These are phyloP conservation scores for Stenotaenia linearis DNA, from an alignment of 2,888 invertebrate species.

Conservation along the genomic window DNA sequence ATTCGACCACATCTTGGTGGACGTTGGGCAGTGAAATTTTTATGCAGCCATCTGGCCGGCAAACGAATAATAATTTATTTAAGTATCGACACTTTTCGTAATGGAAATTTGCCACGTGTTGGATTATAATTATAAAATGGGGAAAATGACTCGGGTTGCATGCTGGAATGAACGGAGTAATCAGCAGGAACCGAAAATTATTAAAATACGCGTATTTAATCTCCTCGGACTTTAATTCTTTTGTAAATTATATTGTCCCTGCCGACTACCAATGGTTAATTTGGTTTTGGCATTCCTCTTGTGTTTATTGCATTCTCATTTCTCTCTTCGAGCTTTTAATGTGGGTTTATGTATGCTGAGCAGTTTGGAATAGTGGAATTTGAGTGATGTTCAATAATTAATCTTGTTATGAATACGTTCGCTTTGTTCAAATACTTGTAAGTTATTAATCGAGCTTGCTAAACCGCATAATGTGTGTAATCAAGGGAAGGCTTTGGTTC, in stretches of 20 bases:
- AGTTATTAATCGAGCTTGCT: neutral
- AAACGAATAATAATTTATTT: neutral
- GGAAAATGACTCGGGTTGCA: too few species aligned
- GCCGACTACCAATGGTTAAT: neutral
- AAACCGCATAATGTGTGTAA: neutral
- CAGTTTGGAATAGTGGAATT: neutral
- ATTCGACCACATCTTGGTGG: neutral
- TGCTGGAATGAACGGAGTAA: neutral
- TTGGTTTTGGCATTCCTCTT: neutral
- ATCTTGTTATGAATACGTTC: neutral
- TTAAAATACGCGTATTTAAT: neutral
- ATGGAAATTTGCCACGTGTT: neutral
- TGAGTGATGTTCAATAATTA: neutral
- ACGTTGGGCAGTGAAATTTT: neutral
- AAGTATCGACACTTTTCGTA: neutral
- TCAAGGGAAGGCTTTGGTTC: too few species aligned
- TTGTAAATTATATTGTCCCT: neutral
- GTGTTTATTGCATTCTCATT: neutral
- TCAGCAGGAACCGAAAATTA: neutral
- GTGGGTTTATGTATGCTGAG: neutral
- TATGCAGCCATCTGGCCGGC: neutral
- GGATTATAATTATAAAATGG: too few species aligned
- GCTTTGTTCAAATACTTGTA: neutral
- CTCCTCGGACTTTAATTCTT: neutral
- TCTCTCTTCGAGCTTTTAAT: neutral